Evolutionary conservation across 35 echinoderm and acorn worm genomes (phyloP), one percentile per base, ranked within the genome.

Genomic region (Eucidaris tribuloides): DNA sequence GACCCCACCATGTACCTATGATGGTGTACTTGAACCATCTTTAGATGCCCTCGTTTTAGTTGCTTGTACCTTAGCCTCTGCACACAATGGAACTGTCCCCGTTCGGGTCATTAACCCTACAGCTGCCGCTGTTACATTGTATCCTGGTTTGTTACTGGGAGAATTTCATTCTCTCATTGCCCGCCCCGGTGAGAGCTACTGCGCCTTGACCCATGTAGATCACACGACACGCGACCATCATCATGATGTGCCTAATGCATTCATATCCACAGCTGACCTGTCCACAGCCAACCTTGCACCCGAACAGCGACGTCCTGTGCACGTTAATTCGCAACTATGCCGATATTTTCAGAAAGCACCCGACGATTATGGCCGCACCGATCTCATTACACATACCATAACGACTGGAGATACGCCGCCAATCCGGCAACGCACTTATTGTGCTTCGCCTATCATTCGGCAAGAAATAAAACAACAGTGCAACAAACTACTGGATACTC

Each of bases 341-440:
- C 22, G 45, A 66, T 34, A 30, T 85, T 24, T 84, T 85, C 33
- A 38, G 43, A 23, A 23, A 3, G 35, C 42, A 25, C 42, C 25
- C 14, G 19, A 48, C 35, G 81, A 90, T 44, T 52, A 72, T 5
- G 70, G 88, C 23, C 36, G 70, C 20, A 78, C 63, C 43, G 42
- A 78, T 0, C 0, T 84, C 7, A 50, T 63, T 1, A 20, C 24
- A 22, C 88, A 90, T 52, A 35, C 5, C 27, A 83, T 83, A 7
- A 39, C 30, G 0, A 76, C 79, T 2, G 63, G 79, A 29, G 79
- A 77, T 54, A 65, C 61, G 4, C 1, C 41, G n/a, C 88, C 80
- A 11, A n/a, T 52, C 9, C 42, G 52, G 25, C 81, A 91, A 65
- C 39, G 42, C 20, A 62, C 88, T 15, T 48, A 50, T 32, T 9